phyloP scores from a whole-genome alignment of 2,113 vertebrate genomes.

The Anthoscopus minutus region DNA sequence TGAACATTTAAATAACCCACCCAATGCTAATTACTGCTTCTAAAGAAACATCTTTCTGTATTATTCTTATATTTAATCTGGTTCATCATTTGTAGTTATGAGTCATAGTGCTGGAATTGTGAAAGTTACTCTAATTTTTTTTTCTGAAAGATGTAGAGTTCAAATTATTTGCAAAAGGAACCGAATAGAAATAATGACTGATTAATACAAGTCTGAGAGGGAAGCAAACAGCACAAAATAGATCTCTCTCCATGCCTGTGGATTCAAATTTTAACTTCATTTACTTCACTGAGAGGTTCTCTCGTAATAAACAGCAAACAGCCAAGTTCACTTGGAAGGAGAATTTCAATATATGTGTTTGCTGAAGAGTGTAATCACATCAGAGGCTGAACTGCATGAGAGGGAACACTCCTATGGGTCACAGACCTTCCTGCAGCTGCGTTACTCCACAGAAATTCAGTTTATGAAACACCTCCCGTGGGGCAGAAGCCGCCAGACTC shows the following conservation, averaged over 20 bases:
- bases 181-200: not conserved
- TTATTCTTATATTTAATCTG: not conserved
- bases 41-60: not conserved
- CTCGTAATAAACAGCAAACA: not conserved
- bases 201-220: not conserved
- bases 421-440: not conserved
- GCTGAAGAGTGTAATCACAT: slow-evolving; percentile 50
- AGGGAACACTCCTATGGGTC: not conserved
- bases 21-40: not conserved
- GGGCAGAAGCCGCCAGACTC: not conserved
- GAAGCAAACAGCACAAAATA: not conserved
- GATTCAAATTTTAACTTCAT: not conserved
- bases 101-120: not conserved
- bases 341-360: slow-evolving; percentile 19
- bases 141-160: not conserved
- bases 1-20: not conserved
- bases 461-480: not conserved
- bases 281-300: not conserved
- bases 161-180: not conserved
- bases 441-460: not conserved
- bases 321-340: not conserved
- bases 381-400: not conserved
- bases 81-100: not conserved
- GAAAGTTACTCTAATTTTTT: not conserved
- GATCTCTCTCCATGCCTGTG: not conserved